Base-by-base conservation (phyloP, 1,140 invertebrate genomes). In the Tetramorium parvispinum region DNA sequence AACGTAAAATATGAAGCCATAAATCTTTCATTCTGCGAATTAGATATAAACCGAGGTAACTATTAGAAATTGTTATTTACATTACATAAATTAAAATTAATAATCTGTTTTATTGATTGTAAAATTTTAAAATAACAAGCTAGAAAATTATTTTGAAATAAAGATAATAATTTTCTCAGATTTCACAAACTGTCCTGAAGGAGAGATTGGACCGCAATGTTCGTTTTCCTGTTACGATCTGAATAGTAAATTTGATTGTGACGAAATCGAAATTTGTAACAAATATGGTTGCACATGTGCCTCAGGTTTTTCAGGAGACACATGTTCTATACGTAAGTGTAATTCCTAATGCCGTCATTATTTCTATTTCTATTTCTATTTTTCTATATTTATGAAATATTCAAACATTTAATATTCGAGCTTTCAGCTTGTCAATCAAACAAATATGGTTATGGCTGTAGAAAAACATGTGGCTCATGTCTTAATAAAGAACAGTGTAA, bases 371-470 rank as follows among this genome's bases (percentile, higher is more conserved):
- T 27, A 2, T n/a, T n/a, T n/a, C n/a, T n/a, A n/a, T n/a, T n/a
- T n/a, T n/a, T n/a, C n/a, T n/a, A n/a, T n/a, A n/a, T 16, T 1
- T 13, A 21, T 2, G 0, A 24, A 57, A 16, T 16, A 16, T 3
- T 59, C 0, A 1, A 71, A 27, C 2, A 43, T 40, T 21, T 81
- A 53, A 75, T 21, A 51, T 51, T 68, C 55, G 43, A 10, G 5
- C 0, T 65, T 81, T 37, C n/a, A 92, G 90, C 2, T n/a, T 91
- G 91, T 46, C 0, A 16, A 3, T 0, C 0, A 2, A 18, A 40
- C 0, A 32, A 0, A 1, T 92, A 91, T 27, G 91, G 91, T 10
- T 51, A 79, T 51, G 46, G 32, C 16, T 92, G 91, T 32, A 53
- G 43, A 0, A 37, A 79, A 13, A 57, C 0, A 2, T 92, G 91